Evolutionary conservation across 2,113 vertebrate genomes (phyloP).

Genomic region (Oncorhynchus keta): DNA sequence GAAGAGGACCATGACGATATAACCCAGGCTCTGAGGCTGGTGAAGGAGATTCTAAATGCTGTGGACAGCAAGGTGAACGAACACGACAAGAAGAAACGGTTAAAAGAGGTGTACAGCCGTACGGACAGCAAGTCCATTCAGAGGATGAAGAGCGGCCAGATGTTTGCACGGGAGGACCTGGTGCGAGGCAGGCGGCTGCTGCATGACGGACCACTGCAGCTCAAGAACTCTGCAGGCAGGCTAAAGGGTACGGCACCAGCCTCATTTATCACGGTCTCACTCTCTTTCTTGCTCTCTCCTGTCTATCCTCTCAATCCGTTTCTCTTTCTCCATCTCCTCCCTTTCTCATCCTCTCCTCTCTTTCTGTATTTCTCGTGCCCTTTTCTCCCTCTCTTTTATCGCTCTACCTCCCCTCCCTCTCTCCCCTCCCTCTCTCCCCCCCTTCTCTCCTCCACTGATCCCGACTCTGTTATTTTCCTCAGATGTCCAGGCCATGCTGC

Average conservation of each 20-base stretch:
- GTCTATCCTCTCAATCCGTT: not conserved
- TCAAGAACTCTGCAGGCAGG: conserved; percentile 79
- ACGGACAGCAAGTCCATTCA: conserved; percentile 93
- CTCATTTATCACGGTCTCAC: no score
- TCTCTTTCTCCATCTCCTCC: not conserved
- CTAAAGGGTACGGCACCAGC: conserved; percentile 78
- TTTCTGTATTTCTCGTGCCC: not conserved
- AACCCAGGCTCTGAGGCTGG: conserved; percentile 76
- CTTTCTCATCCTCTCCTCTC: not conserved
- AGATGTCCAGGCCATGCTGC: conserved; percentile 91
- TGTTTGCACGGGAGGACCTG: conserved; percentile 92
- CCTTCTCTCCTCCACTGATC: not conserved
- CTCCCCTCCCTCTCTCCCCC: no score
- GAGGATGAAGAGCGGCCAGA: conserved; percentile 93
- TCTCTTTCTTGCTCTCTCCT: no score
- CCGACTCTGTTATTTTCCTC: conserved; percentile 12
- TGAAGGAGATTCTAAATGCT: conserved; percentile 84
- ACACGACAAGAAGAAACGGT: conserved; percentile 85
- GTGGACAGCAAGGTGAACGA: conserved; percentile 88
- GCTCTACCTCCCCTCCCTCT: not conserved
- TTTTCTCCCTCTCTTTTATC: no score
- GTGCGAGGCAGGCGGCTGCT: conserved; percentile 81
- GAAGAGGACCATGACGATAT: conserved; percentile 81
- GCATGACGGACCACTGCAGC: conserved; percentile 83
- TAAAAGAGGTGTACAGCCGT: conserved; percentile 84